A percentile compares a stretch with the other conserved stretches of the same genome.
Evolutionary conservation across 2,113 vertebrate genomes (phyloP).

Genomic region (Cairina moschata): DNA sequence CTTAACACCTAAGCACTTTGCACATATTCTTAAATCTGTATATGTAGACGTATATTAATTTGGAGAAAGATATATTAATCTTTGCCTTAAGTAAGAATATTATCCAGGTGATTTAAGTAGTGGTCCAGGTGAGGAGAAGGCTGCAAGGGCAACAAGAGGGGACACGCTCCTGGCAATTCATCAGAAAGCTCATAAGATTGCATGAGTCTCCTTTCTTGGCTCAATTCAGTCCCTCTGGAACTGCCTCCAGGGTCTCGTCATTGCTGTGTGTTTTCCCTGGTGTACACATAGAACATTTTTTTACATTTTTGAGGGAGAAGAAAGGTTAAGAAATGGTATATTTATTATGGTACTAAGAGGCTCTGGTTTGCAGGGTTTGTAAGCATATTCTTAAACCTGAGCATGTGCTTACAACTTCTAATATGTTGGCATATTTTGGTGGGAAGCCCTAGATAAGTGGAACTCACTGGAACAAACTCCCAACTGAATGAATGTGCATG

Average conservation of each 20-base stretch:
- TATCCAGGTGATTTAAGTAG: conserved; percentile 28
- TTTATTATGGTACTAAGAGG: background rate
- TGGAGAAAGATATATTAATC: background rate
- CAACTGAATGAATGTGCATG: background rate
- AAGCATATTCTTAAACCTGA: background rate
- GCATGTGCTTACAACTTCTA: background rate
- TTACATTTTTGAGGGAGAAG: background rate
- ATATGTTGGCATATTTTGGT: background rate
- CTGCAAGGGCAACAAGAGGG: conserved; percentile 12
- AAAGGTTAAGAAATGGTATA: background rate
- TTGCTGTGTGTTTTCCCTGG: background rate
- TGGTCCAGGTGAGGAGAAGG: background rate
- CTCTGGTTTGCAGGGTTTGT: background rate
- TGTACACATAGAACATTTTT: background rate
- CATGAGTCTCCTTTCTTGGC: background rate
- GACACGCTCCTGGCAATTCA: background rate
- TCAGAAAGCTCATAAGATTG: background rate
- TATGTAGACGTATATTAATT: background rate
- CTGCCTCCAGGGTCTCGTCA: background rate
- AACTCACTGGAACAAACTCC: background rate
- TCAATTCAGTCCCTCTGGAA: background rate
- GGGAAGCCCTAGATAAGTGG: background rate
- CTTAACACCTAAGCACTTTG: background rate
- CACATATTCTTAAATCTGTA: background rate
- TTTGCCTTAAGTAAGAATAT: conserved; percentile 26